Evolutionary conservation across 2,113 vertebrate species (phyloP), one percentile per base, ranked within the genome.

Genomic region (Salvelinus sp.): DNA sequence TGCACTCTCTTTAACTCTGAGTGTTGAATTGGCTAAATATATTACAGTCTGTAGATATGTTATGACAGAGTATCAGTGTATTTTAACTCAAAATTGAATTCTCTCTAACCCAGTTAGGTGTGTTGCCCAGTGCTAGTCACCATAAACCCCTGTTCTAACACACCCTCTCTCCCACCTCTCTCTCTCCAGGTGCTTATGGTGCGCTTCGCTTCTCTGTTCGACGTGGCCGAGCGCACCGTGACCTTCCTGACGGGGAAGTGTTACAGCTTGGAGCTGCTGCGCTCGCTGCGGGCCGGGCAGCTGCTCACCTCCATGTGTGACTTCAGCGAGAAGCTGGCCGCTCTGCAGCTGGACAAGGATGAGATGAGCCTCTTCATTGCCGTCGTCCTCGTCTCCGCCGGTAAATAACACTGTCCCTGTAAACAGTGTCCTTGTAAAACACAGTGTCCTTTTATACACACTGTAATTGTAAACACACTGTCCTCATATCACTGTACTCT

Each of bases 331-430:
- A 99, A 99, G 83, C 94, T 99, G 23, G 93, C 94, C 64, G 93
- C 94, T 33, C 94, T 99, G 83, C 93, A 94, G 25, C 97, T 99
- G 44, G 94, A 95, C 62, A 90, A 95, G 1, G 96, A 99, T 47
- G 97, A 99, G 75, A 98, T 97, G 94, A 97, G 96, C 87, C 94
- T 99, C 79, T 99, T 99, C 90, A 97, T 96, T 12, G 97, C 97
- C 0, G 96, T 99, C 82, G 97, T 99, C 82, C 95, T 99, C 9
- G 96, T 99, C 28, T 99, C 98, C 81, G 97, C 98, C 83, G 98
- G 98, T 99, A 93, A 94, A 93, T 78, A 30, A 30, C 38, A 44
- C 9, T 18, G 48, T 69, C 62, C 16, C n/a, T 58, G n/a, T 4
- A 44, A 44, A 44, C 38, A 44, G 25, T 18, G 12, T 18, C 16